These are phyloP conservation scores for Nothoprocta pentlandii DNA, from an alignment of 2,113 vertebrate species.

Conservation along the genomic window DNA sequence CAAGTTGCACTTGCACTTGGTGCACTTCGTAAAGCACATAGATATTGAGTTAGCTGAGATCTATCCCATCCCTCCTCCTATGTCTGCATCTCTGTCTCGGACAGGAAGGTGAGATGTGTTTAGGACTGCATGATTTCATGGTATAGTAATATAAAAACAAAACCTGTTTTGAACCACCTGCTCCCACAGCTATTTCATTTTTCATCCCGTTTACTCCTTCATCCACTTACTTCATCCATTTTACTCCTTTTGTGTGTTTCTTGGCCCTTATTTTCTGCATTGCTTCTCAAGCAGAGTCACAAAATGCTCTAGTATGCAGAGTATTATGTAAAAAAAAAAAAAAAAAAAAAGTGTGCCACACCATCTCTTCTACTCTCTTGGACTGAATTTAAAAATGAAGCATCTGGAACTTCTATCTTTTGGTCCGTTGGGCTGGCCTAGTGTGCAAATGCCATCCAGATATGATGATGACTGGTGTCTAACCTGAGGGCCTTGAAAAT, in stretches of 20 bases:
- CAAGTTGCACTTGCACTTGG: not conserved
- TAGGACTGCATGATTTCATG: not conserved
- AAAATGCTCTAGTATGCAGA: not conserved
- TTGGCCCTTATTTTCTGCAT: not conserved
- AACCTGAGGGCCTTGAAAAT: not conserved
- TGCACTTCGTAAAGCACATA: not conserved
- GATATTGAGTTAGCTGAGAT: not conserved
- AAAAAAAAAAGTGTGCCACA: too few species aligned
- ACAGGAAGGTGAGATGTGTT: not conserved
- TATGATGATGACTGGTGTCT: not conserved
- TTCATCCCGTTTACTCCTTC: not conserved
- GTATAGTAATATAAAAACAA: fast-evolving
- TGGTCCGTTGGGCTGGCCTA: not conserved
- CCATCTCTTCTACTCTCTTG: not conserved
- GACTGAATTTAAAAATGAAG: not conserved
- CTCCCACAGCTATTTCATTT: not conserved
- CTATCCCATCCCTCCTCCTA: not conserved
- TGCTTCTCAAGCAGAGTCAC: not conserved
- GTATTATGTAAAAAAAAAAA: too few species aligned
- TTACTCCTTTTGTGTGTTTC: not conserved
- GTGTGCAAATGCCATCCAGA: not conserved
- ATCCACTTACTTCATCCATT: too few species aligned
- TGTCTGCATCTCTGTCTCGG: not conserved
- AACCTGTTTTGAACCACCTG: not conserved
- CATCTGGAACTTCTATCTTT: not conserved